Evolutionary conservation across 1,140 invertebrate genomes (phyloP), one percentile per base, ranked within the genome.

Genomic region (Panagrolaimus sp.): DNA sequence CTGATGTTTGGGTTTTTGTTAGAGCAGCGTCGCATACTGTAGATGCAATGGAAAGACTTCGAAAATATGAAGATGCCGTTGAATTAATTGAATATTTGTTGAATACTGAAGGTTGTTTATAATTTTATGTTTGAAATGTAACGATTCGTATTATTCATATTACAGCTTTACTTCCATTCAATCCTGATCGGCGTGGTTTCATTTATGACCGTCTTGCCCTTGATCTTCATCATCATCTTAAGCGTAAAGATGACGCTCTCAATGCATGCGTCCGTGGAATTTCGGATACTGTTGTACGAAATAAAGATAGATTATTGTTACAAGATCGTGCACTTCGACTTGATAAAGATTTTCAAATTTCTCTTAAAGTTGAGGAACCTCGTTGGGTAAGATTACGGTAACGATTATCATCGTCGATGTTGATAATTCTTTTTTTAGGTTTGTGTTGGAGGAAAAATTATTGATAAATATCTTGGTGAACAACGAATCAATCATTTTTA

Each of bases 211-310:
- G 78, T 24, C 69, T 80, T 14, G 68, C 74, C 3, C 52, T 81
- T 1, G 81, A 80, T 71, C 64, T 81, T 38, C 69, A 77, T 45
- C 63, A 55, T 21, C 78, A 80, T 68, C 38, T 81, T 38, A 80
- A 81, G 47, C 32, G 52, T 15, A 58, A 66, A 28, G 71, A 73
- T 0, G 43, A 73, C 17, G 46, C 76, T 1, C 21, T 75, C 9
- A n/a, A n/a, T 9, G 21, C 62, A 17, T 75, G 69, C 15, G n/a
- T 55, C 5, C 28, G 21, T n/a, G 70, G 58, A 12, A n/a, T 76
- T 44, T 26, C 10, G 3, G 71, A 76, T 32, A 32, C 71, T 17
- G n/a, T 43, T 0, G 75, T 76, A 9, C 43, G 55, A 8, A 28
- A 26, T n/a, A 69, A 67, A 32, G 73, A 73, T 14, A 62, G 43